These are phyloP conservation scores for Philereme vetulata DNA, from an alignment of 2,888 invertebrate genomes.

Conservation along the genomic window DNA sequence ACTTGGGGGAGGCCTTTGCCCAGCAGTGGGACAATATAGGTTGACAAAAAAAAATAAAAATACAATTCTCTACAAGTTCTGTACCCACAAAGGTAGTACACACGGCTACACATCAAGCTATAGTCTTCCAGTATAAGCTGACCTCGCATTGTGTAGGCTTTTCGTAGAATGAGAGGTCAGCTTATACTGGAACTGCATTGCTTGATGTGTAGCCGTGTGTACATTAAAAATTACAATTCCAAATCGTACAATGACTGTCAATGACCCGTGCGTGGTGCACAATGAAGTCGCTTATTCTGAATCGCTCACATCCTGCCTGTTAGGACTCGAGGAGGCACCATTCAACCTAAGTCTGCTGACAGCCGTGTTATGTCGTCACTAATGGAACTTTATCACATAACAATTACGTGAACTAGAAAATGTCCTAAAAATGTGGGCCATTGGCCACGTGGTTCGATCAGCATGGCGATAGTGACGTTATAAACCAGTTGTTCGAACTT, in stretches of 20 bases:
- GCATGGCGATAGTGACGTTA: constrained; percentile 58
- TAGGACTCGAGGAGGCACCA: constrained; percentile 43
- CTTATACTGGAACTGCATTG: no score
- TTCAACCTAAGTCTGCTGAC: constrained; percentile 48
- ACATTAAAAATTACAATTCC: constrained; percentile 29
- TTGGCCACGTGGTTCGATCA: constrained; percentile 61
- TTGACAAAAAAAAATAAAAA: no score
- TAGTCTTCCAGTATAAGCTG: no score
- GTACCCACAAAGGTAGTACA: neutral
- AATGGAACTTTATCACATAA: constrained; percentile 39
- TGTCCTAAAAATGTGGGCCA: constrained; percentile 52
- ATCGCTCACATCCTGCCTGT: constrained; percentile 69
- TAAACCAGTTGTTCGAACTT: constrained; percentile 77
- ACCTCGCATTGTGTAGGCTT: no score
- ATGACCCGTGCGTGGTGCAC: constrained; percentile 56
- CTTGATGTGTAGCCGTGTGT: no score
- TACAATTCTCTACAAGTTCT: neutral
- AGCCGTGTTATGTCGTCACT: constrained; percentile 32
- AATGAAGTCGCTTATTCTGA: constrained; percentile 56
- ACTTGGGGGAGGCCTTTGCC: no score
- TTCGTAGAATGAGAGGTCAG: no score
- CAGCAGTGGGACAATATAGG: no score
- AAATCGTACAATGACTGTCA: constrained; percentile 57
- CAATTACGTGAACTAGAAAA: constrained; percentile 22
- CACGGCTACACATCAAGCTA: no score